These are phyloP conservation scores for Drosophila borealis DNA, from an alignment of 2,888 invertebrate genomes.

Conservation along the genomic window DNA sequence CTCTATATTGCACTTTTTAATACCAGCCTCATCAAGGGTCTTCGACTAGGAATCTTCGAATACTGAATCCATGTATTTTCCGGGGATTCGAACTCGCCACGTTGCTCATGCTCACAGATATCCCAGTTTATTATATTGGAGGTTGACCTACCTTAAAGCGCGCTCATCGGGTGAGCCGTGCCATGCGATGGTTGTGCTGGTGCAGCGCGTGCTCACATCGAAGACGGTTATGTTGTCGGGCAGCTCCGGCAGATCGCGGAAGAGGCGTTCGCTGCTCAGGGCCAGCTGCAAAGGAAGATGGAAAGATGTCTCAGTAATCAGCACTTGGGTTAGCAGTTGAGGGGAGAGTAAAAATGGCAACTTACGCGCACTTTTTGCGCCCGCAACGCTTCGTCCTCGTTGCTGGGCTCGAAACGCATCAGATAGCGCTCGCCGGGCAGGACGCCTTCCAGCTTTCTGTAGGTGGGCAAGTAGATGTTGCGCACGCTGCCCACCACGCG, in stretches of 20 bases:
- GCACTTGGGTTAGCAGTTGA: not conserved
- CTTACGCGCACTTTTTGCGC: conserved; percentile 86
- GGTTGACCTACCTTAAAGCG: conserved; percentile 77
- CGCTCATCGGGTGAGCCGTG: conserved; percentile 86
- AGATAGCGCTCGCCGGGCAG: conserved; percentile 85
- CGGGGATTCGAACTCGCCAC: too few species aligned
- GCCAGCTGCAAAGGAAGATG: conserved; percentile 83
- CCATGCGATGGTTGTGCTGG: conserved; percentile 87
- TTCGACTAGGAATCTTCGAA: too few species aligned
- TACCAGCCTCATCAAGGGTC: too few species aligned
- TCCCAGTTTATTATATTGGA: too few species aligned
- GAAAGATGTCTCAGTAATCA: conserved; percentile 1
- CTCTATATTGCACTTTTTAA: too few species aligned
- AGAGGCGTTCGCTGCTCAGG: conserved; percentile 85
- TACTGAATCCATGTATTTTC: too few species aligned
- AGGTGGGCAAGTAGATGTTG: conserved; percentile 85
- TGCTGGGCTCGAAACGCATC: conserved; percentile 86
- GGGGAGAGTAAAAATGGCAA: not conserved
- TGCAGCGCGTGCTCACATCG: conserved; percentile 86
- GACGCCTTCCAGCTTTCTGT: conserved; percentile 83
- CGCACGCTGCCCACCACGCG: conserved; percentile 81
- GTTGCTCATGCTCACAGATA: too few species aligned
- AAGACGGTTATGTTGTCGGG: conserved; percentile 86
- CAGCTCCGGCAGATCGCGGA: conserved; percentile 86
- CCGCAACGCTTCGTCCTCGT: conserved; percentile 85